phyloP scores from a whole-genome alignment of 1,140 invertebrate genomes.

The Dendroctonus ponderosae region DNA sequence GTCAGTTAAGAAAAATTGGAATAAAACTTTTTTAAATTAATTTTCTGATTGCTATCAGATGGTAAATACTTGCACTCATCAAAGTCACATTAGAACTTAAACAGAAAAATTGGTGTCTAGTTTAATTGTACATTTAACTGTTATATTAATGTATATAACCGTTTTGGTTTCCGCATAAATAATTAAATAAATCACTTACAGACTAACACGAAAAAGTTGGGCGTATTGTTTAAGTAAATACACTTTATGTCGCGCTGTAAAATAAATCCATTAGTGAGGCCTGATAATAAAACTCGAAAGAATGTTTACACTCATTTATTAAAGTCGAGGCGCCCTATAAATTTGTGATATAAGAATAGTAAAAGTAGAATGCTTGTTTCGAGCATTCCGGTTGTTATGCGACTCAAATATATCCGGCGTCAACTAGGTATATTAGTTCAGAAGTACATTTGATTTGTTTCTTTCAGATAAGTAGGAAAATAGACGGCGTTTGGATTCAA shows the following conservation, averaged over 20 bases:
- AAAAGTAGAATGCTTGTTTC: neutral
- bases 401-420: too few relatives aligned
- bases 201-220: neutral
- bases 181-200: neutral
- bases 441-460: too few relatives aligned
- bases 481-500: too few relatives aligned
- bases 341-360: conserved; percentile 3
- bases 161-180: neutral
- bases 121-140: conserved; percentile 10
- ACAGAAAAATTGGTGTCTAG: too few relatives aligned
- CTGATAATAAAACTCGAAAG: conserved; percentile 3
- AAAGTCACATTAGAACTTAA: neutral
- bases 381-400: neutral
- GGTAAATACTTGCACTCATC: neutral
- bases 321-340: neutral
- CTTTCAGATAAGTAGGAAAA: too few relatives aligned
- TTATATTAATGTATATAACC: neutral
- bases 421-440: too few relatives aligned
- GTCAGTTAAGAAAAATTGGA: too few relatives aligned
- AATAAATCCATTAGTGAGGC: conserved; percentile 10
- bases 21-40: too few relatives aligned
- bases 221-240: neutral
- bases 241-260: neutral
- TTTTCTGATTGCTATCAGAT: too few relatives aligned
- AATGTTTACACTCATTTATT: conserved; percentile 4